Evolutionary conservation across 2,113 vertebrate genomes (phyloP).

Genomic region (Spermophilus dauricus): DNA sequence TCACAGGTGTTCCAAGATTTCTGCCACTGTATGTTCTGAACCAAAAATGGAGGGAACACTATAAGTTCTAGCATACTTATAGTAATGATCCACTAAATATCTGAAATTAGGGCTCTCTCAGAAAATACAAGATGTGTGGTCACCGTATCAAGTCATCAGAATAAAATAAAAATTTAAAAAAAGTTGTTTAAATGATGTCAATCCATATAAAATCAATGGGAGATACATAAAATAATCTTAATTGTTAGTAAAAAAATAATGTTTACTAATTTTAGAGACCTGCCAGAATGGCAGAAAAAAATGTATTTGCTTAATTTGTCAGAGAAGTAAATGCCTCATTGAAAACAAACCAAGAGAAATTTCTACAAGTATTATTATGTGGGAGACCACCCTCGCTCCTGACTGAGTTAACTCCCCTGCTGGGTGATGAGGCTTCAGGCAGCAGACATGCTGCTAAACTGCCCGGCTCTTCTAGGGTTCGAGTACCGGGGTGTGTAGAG

Average conservation of each 20-base stretch:
- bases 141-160: background rate
- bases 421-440: no score
- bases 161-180: background rate
- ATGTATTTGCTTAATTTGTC: background rate
- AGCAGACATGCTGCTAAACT: no score
- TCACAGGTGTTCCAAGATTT: background rate
- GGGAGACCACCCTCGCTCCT: no score
- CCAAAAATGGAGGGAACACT: background rate
- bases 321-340: background rate
- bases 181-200: background rate
- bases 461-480: no score
- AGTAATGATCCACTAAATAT: background rate
- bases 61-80: background rate
- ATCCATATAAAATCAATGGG: background rate
- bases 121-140: background rate
- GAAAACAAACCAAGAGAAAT: background rate
- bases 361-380: background rate
- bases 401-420: no score
- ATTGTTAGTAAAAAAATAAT: background rate
- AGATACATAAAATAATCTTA: background rate
- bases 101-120: background rate
- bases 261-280: background rate
- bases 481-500: no score
- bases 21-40: background rate
- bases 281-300: background rate